Conservation (phyloP, 2,113 vertebrate species). For the Calidris pugnax region DNA sequence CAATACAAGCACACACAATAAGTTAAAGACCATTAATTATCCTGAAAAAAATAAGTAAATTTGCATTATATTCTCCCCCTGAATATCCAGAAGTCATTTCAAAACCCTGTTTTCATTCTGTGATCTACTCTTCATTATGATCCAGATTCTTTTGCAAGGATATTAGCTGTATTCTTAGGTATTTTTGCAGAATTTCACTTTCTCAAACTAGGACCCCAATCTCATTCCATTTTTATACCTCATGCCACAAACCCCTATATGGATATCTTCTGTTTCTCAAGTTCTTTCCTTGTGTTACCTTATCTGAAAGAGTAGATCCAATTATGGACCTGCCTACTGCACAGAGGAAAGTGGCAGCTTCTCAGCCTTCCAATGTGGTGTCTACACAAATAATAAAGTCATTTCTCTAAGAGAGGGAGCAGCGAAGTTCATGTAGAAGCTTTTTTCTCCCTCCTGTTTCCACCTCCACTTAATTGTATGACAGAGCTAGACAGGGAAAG, state of each 20-base stretch:
- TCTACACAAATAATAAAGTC: not conserved
- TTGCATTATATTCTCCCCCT: not conserved
- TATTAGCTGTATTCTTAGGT: not conserved
- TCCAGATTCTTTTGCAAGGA: not conserved
- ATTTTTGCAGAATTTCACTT: not conserved
- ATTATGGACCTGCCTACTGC: not conserved
- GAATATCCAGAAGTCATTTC: not conserved
- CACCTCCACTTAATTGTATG: not conserved
- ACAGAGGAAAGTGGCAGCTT: not conserved
- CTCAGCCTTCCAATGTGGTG: not conserved
- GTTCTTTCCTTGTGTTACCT: not conserved
- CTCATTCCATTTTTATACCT: not conserved
- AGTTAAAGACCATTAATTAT: not conserved
- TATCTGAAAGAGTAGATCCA: not conserved
- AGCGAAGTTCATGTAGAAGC: not conserved
- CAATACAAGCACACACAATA: not conserved
- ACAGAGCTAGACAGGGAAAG: not conserved
- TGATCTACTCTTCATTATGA: not conserved
- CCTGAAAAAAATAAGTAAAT: not conserved
- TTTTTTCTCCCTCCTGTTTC: not conserved
- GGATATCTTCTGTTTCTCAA: not conserved
- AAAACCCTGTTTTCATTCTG: not conserved
- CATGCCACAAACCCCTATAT: accelerated
- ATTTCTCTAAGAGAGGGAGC: not conserved
- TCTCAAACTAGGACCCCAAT: not conserved